phyloP scores from a whole-genome alignment of 2,113 vertebrate species.

The Hymenochirus boettgeri region DNA sequence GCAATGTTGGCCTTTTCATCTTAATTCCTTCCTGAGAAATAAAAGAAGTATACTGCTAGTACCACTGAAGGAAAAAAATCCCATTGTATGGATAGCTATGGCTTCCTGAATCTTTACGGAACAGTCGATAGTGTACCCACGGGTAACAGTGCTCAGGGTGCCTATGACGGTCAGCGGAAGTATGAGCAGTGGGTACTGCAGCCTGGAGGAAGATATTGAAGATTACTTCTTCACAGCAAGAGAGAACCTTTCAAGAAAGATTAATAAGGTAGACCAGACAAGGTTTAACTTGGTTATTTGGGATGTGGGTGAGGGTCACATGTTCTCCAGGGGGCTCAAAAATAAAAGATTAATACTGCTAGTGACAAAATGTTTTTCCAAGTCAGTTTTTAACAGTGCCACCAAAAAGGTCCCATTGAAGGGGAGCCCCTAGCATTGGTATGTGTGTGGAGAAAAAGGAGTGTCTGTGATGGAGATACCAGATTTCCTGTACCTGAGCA shows the following conservation, averaged over 20 bases:
- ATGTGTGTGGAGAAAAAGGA: neutral
- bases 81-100: neutral
- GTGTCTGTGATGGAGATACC: no score
- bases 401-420: neutral
- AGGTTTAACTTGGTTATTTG: neutral
- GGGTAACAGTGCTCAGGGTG: constrained; percentile 50
- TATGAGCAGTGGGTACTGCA: constrained; percentile 97
- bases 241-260: constrained; percentile 81
- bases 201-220: constrained; percentile 90
- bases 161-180: constrained; percentile 73
- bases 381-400: neutral
- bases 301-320: neutral
- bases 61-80: no score
- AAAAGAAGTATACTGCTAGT: neutral
- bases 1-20: neutral
- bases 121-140: neutral
- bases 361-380: neutral
- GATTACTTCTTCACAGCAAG: constrained; percentile 95
- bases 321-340: neutral
- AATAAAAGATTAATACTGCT: neutral
- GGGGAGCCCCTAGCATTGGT: no score
- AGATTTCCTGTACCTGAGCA: no score
- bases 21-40: neutral
- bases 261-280: constrained; percentile 12
- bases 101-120: neutral